A percentile compares a stretch with the other conserved stretches of the same genome.
These are phyloP conservation scores for Polypterus senegalus DNA, from an alignment of 2,113 vertebrate genomes.

Conservation along the genomic window DNA sequence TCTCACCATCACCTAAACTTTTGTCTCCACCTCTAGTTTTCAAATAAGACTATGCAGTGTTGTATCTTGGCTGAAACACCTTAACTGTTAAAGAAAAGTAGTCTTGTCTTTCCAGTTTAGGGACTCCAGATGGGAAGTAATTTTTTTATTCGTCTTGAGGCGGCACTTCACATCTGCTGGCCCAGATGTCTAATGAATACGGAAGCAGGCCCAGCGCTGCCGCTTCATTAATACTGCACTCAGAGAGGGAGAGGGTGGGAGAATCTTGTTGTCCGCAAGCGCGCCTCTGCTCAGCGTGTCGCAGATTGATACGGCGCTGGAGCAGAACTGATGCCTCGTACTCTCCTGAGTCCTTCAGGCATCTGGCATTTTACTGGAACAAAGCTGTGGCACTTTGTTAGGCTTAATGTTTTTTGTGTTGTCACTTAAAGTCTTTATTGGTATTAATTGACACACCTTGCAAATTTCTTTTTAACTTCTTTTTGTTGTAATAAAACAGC, in stretches of 20 bases:
- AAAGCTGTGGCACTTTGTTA: conserved; percentile 40
- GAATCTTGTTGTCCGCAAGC: conserved; percentile 24
- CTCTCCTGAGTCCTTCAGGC: conserved; percentile 38
- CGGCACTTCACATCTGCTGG: conserved; percentile 60
- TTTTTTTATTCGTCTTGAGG: conserved; percentile 62
- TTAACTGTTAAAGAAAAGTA: conserved; percentile 18
- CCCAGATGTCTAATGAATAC: conserved; percentile 67
- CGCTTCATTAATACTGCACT: conserved; percentile 61
- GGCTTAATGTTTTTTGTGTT: conserved; percentile 39
- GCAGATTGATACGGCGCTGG: conserved; percentile 24
- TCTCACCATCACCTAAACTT: too few relatives aligned
- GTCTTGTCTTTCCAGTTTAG: conserved; percentile 52
- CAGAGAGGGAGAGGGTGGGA: conserved; percentile 36
- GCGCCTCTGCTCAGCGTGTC: conserved; percentile 28
- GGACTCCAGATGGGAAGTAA: conserved; percentile 62
- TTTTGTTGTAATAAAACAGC: conserved; percentile 13
- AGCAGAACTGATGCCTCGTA: conserved; percentile 34
- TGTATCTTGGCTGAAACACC: conserved; percentile 7
- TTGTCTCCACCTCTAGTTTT: too few relatives aligned
- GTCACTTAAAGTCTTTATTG: conserved; percentile 55
- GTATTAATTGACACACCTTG: conserved; percentile 51
- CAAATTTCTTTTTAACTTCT: conserved; percentile 13
- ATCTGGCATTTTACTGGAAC: conserved; percentile 51
- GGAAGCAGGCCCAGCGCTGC: conserved; percentile 47
- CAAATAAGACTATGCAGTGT: neutral